Evolutionary conservation across 1,140 invertebrate genomes (phyloP), one percentile per base, ranked within the genome.

Genomic region (Phymastichus coffea): DNA sequence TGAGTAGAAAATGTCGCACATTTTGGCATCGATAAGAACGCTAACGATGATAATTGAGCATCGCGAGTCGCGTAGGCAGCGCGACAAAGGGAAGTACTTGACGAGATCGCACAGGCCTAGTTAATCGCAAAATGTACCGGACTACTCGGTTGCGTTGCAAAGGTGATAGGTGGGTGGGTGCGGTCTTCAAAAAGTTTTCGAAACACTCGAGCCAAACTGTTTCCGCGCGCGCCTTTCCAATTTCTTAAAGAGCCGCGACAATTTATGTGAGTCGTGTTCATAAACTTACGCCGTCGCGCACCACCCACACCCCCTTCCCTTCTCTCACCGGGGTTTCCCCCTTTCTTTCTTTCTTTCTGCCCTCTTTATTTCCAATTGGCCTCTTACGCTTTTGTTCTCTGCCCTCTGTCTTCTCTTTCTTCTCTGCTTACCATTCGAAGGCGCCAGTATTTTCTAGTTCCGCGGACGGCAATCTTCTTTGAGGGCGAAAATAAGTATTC

Each of bases 211-310:
- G 68, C 61, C 78, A 79, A 80, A 77, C 78, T 80, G 78, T 80
- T 80, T 64, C 70, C 66, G 47, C 69, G 63, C 71, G 63, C 68
- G 69, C 71, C 69, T 79, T 77, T 79, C 73, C 77, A 79, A 79
- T 80, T 79, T 80, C 77, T 79, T 79, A 79, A 79, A 79, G 77
- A 79, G 76, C 75, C 69, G 73, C 77, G 77, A 80, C 77, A 80
- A 80, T 80, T 79, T 80, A 80, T 80, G 77, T 79, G 74, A 75
- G 72, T 68, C 75, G 68, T 78, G 78, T 79, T 80, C 76, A 79
- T 80, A 80, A 80, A 79, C 70, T 80, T 77, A 70, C 61, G 52
- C 64, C 65, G 64, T 66, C 73, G 62, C 64, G n/a, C n/a, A n/a
- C n/a, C n/a, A 54, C 56, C 56, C 52, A 44, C 57, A 54, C 51